Evolutionary conservation across 2,888 invertebrate genomes (phyloP).

Genomic region (Melinopterus prodromus): DNA sequence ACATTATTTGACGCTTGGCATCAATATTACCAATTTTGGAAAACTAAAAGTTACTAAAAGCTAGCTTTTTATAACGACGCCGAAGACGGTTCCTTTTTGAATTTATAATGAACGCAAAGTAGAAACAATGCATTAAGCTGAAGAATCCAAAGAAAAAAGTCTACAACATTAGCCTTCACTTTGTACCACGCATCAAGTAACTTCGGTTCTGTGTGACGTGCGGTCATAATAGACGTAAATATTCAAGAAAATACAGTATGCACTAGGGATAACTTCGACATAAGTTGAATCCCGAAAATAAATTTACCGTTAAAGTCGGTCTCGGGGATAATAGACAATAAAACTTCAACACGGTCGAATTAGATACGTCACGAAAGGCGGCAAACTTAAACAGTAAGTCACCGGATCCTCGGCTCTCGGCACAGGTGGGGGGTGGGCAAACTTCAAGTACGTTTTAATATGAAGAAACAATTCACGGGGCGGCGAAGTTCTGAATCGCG

Average conservation of each 20-base stretch:
- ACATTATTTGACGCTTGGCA: no score
- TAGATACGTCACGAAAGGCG: constrained; percentile 4
- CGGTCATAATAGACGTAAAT: not conserved
- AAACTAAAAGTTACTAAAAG: no score
- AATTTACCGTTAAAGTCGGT: not conserved
- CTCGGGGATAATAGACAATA: constrained; percentile 4
- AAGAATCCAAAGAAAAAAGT: no score
- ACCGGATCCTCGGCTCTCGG: constrained; percentile 4
- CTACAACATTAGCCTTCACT: no score
- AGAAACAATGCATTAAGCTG: no score
- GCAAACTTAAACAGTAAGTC: not conserved
- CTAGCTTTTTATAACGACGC: no score
- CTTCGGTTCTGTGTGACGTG: not conserved
- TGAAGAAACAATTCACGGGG: constrained; percentile 4
- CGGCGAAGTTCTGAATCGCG: not conserved
- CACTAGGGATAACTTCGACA: not conserved
- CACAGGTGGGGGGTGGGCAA: constrained; percentile 4
- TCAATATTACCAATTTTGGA: no score
- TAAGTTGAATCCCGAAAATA: constrained; percentile 4
- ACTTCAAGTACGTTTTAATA: constrained; percentile 4
- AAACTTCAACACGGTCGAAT: constrained; percentile 4
- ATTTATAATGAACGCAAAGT: no score
- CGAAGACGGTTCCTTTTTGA: no score
- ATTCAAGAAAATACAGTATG: not conserved
- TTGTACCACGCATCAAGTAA: not conserved